Evolutionary conservation across 2,113 vertebrate genomes (phyloP), one percentile per base, ranked within the genome.

Genomic region (Lycocorax pyrrhopterus): DNA sequence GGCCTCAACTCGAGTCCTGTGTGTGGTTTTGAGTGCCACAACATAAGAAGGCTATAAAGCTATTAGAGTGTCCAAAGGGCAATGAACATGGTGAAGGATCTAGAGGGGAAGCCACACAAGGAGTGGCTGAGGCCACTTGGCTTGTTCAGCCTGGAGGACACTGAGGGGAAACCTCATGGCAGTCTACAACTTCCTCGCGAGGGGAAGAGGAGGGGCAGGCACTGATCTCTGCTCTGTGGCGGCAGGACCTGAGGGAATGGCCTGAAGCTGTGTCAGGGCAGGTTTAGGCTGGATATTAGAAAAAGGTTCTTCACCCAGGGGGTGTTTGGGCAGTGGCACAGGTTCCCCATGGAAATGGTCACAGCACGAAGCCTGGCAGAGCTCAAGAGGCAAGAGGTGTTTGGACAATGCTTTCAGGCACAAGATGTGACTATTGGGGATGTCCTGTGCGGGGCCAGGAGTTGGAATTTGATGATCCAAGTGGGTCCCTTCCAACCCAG

Each of bases 301-400:
- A 23, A 18, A 27, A 37, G 5, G 2, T 4, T 58, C 18, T 20
- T 73, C 51, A 18, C 12, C 23, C 43, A 44, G 26, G 58, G 22
- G 5, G 10, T 80, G 22, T 0, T 1, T 51, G 18, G 22, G 10
- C 27, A 14, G 37, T n/a, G 33, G 8, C 0, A 20, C 27, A 66
- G 17, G 29, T 10, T 59, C 10, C 33, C 37, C 37, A 58, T 10
- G 26, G 16, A 1, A 64, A 5, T 73, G 37, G 18, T 58, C 44
- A 39, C 32, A 39, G 37, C n/a, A n/a, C 30, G 11, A 60, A 13
- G 22, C 19, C 29, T 12, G 46, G 1, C 13, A 21, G 60, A 81
- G 10, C 5, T 46, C 16, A 39, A 59, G 29, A 30, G 3, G 16
- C 16, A 39, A 59, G 29, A 30, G 3, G 16, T 20, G 3, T 26